Percentiles rank a stretch among this genome's conserved stretches.
Evolutionary conservation across 1,140 invertebrate genomes (phyloP).

Genomic region (Formica exsecta): DNA sequence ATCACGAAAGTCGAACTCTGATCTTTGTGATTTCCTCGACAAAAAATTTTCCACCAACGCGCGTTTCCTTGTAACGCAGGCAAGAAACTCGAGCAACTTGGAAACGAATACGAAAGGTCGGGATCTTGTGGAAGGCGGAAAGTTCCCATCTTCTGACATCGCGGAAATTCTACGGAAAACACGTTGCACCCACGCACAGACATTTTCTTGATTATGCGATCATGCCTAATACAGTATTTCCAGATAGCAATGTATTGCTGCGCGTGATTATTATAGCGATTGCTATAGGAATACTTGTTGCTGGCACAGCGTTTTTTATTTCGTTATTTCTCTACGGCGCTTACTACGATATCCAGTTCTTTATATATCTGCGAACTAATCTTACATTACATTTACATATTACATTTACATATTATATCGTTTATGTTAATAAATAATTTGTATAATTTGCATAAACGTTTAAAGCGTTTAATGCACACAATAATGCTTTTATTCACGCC

Average conservation of each 20-base stretch:
- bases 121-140: not conserved
- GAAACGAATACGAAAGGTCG: conserved; percentile 16
- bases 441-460: not conserved
- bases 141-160: not conserved
- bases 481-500: not conserved
- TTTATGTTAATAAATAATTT: conserved; percentile 4
- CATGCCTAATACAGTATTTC: not conserved
- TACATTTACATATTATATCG: not conserved
- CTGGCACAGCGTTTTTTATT: not conserved
- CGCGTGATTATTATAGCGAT: not conserved
- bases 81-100: conserved; percentile 11
- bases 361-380: not conserved
- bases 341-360: not conserved
- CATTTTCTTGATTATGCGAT: not conserved
- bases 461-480: not conserved
- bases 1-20: not conserved
- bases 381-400: not conserved
- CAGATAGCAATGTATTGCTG: not conserved
- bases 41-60: conserved; percentile 50
- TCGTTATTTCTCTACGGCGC: not conserved
- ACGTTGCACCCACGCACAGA: not conserved
- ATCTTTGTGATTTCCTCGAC: not conserved
- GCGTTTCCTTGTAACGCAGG: not conserved
- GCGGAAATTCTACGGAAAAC: conserved; percentile 22
- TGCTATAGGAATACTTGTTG: conserved; percentile 14